Evolutionary conservation across 2,113 vertebrate species (phyloP), one percentile per base, ranked within the genome.

Genomic region (Perognathus longimembris): DNA sequence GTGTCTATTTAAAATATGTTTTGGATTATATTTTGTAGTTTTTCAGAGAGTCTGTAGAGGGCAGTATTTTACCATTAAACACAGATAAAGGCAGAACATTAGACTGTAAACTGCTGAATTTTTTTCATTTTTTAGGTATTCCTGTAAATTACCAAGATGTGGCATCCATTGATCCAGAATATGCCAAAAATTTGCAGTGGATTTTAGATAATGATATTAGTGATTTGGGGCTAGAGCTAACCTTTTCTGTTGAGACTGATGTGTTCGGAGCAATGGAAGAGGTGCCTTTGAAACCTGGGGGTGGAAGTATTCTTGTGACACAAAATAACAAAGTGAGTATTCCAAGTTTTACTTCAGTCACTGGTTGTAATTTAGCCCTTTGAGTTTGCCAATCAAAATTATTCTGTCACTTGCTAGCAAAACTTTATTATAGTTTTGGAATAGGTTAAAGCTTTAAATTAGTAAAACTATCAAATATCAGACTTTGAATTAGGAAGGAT

Each of bases 141-240:
- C 99, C 99, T 85, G 99, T 99, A 94, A 99, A 99, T 98, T 99
- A 99, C 96, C 99, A 99, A 97, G 99, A 99, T 95, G 99, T 99
- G 94, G 99, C 99, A 5, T 99, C 99, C 96, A 99, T 99, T 88
- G 99, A 99, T 98, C 99, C 99, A 85, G 99, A 99, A 92, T 99
- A 99, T 94, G 99, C 99, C 54, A 99, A 99, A 97, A 99, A 99
- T 96, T 98, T 99, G 87, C 99, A 99, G 92, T 99, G 99, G 99
- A 99, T 99, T 97, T 98, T 99, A 98, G 99, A 99, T 98, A 99
- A 99, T 90, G 99, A 99, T 97, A 99, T 99, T 98, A 99, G 99
- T 96, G 99, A 99, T 94, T 97, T 99, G 93, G 99, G 99, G 92
- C 98, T 99, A 92, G 99, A 99, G 96, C 98, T 99, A 66, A 99